Evolutionary conservation across 2,888 invertebrate genomes (phyloP), one percentile per base, ranked within the genome.

Genomic region (Cordilura impudica): DNA sequence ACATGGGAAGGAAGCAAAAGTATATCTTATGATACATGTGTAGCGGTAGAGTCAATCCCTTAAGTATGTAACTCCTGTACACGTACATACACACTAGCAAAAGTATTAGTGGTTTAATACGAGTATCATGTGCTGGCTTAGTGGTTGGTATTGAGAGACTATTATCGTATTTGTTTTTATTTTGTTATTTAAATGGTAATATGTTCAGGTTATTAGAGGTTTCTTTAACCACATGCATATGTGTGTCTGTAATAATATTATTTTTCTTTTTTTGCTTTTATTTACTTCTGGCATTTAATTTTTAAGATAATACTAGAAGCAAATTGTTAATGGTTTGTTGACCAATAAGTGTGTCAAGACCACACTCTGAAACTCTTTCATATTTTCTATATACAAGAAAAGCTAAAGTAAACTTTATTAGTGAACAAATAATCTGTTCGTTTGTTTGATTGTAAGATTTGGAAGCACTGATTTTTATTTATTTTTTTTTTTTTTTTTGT

Each of bases 241-340:
- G 12, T 12, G 12, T 12, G 12, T 35, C 4, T 35, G 35, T 35
- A 26, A 26, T 26, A 4, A 29, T 53, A 10, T 29, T 29, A 2
- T 53, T 29, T 1, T 26, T 18, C 1, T 53, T 4, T 23, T 43
- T 14, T 2, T 26, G 4, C 1, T 5, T 45, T n/a, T 43, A 43
- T 60, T 43, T 39, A 60, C 18, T 43, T 45, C 23, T 60, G 60
- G 43, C 43, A 45, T 60, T 26, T 60, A 60, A 60, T 60, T 60
- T 23, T 14, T 45, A 14, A 4, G 16, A 10, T 10, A 26, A 12
- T 12, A 60, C 26, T 58, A 21, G 21, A n/a, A 2, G 2, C 6
- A 58, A 35, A 31, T 31, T 31, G 8, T 31, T 31, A n/a, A 31
- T 12, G 10, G 21, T 21, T 31, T 31, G 31, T 10, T 31, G 31